Evolutionary conservation across 2,888 invertebrate species (phyloP), one percentile per base, ranked within the genome.

Genomic region (Meteorus colon): DNA sequence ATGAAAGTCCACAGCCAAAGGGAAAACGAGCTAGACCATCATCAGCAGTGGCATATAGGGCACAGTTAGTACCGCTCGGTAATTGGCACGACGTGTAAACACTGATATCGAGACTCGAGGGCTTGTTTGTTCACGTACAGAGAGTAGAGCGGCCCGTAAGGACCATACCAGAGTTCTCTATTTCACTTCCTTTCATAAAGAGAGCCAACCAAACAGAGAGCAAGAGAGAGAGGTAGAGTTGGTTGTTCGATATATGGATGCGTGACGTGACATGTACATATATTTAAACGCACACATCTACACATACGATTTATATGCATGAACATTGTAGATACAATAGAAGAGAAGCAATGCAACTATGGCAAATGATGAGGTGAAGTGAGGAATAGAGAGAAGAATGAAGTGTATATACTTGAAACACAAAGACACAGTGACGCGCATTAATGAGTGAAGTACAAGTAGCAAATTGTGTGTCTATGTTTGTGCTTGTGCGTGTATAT

Each of bases 51-150:
- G 48, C 60, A 76, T 68, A 73, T 68, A 73, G 62, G 51, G 66
- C 37, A 19, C 4, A 65, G 37, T 34, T 63, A 34, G 34, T 83
- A 83, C 83, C 84, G 83, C 83, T 81, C 82, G 86, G 86, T 88
- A 88, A 88, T 88, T 88, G 87, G 87, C 84, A 84, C 83, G 80
- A 81, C 82, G 82, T 82, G 87, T 82, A 88, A 88, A 88, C 87
- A 88, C 74, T 78, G 80, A 65, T 79, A 79, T 78, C 77, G 79
- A 75, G 80, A 65, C 85, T 82, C 80, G 80, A 82, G 84, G 84
- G 82, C 81, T 83, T 87, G 84, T 86, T 85, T 85, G 83, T 83
- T 79, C 81, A 81, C 78, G 80, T 55, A 55, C 19, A 55, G 19
- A 55, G 55, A 55, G 55, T 59, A 82, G 83, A 75, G 77, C 65